Evolutionary conservation across 2,888 invertebrate species (phyloP).

Genomic region (Philopedon plagiatum): DNA sequence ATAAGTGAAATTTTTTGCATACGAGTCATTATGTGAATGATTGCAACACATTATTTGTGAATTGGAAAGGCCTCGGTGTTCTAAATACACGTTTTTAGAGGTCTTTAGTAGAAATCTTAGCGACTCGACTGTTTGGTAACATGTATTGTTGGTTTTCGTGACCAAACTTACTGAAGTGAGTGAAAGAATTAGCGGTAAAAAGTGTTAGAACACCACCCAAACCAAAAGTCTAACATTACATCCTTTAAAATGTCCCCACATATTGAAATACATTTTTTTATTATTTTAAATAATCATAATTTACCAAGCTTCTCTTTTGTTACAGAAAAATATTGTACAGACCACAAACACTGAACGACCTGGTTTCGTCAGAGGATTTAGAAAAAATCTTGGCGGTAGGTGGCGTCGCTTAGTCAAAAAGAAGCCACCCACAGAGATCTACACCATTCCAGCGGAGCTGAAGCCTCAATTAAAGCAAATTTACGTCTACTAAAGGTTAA

Average conservation of each 20-base stretch:
- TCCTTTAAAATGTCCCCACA: too few relatives aligned
- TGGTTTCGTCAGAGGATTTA: constrained; percentile 85
- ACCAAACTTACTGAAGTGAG: background rate
- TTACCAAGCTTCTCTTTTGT: constrained; percentile 63
- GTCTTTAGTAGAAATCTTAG: constrained; percentile 18
- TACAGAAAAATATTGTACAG: constrained; percentile 86
- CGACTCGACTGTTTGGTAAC: background rate
- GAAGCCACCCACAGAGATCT: constrained; percentile 85
- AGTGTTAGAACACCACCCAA: too few relatives aligned
- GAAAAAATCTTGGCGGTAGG: constrained; percentile 88
- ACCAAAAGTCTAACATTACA: too few relatives aligned
- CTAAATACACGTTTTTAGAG: constrained; percentile 20
- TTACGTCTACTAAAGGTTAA: constrained; percentile 82
- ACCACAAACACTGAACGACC: constrained; percentile 77
- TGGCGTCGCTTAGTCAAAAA: constrained; percentile 89
- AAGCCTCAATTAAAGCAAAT: constrained; percentile 91
- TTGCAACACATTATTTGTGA: constrained; percentile 23
- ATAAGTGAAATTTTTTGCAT: constrained; percentile 43
- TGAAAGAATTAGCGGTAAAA: background rate
- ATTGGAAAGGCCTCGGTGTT: constrained; percentile 13
- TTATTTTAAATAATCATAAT: too few relatives aligned
- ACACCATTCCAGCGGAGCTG: constrained; percentile 89
- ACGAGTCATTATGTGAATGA: constrained; percentile 10
- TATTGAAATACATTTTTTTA: too few relatives aligned
- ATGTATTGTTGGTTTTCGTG: background rate